Conservation (phyloP, 2,888 invertebrate species). For the Ischnura elegans region DNA sequence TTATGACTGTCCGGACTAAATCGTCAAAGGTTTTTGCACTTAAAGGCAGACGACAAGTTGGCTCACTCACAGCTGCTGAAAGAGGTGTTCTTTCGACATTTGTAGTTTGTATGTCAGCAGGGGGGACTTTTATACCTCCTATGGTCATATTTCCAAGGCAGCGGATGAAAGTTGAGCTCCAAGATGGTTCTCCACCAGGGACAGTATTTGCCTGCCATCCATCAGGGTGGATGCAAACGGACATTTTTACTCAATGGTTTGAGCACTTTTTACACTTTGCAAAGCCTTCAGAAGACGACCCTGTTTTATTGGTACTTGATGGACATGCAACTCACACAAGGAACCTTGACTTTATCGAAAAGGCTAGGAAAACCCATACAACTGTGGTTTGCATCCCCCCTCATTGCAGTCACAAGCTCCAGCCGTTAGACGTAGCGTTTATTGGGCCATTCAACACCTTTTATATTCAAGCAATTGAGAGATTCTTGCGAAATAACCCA, state of each 20-base stretch:
- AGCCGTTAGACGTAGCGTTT: constrained; percentile 75
- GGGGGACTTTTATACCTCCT: constrained; percentile 28
- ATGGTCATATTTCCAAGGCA: constrained; percentile 71
- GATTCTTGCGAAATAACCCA: not conserved
- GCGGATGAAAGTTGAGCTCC: constrained; percentile 71
- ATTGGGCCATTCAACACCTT: constrained; percentile 74
- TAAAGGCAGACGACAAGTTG: constrained; percentile 12
- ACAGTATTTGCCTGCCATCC: constrained; percentile 71
- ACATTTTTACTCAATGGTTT: constrained; percentile 71
- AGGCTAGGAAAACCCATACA: constrained; percentile 71
- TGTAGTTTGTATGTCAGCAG: constrained; percentile 47
- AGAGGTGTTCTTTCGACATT: constrained; percentile 51
- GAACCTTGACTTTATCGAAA: constrained; percentile 71
- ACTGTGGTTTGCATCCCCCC: constrained; percentile 70
- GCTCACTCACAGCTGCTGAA: constrained; percentile 1
- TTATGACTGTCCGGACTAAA: not conserved
- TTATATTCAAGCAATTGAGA: constrained; percentile 49
- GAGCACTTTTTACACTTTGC: constrained; percentile 72
- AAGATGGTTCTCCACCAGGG: constrained; percentile 72
- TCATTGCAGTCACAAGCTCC: not conserved
- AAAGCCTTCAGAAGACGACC: constrained; percentile 70
- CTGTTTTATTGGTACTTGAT: constrained; percentile 72
- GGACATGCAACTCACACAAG: constrained; percentile 73
- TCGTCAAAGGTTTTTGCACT: not conserved
- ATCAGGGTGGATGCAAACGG: constrained; percentile 72